Base-by-base conservation (phyloP, 2,888 invertebrate genomes). In the Seladonia tumulorum region DNA sequence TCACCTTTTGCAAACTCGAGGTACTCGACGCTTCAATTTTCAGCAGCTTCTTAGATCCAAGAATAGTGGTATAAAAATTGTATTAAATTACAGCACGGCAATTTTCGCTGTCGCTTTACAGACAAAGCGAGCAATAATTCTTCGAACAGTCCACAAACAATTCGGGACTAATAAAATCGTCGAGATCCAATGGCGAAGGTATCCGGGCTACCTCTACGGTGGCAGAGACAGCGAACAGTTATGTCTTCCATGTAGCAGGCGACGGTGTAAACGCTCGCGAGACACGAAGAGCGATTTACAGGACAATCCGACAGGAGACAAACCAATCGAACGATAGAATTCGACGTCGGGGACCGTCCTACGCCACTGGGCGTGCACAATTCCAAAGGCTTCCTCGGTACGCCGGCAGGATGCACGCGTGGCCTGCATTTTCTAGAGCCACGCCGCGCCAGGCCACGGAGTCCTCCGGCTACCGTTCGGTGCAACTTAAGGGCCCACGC, bases 401-500 rank as follows among this genome's bases (percentile, higher is more conserved):
- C 75, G 80, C 71, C 68, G 68, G 68, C 53, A 57, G 85, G 82
- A 87, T 66, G 80, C 79, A 68, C 76, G 68, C 60, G 68, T 75
- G 83, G 76, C 42, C 68, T 76, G 82, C 73, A 89, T 90, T 90
- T 89, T 74, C 87, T 81, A 76, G 73, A 78, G 68, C 81, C 80
- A 49, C 60, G 72, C 76, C 78, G 57, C 76, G 68, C 81, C 80
- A 49, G 53, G 72, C 76, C 78, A 63, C 76, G 29, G 29, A 29
- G 82, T 47, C 60, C 76, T n/a, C 70, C 66, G 72, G 90, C 90
- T 90, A 90, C 90, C 83, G 90, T 88, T 86, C 70, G 70, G 82
- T 53, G 77, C 68, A 60, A 71, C 39, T 25, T 45, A n/a, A 71
- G 82, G 84, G 86, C 91, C 91, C 87, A 91, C 91, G 90, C 91